phyloP scores from a whole-genome alignment of 2,113 vertebrate species.

The Suncus etruscus region DNA sequence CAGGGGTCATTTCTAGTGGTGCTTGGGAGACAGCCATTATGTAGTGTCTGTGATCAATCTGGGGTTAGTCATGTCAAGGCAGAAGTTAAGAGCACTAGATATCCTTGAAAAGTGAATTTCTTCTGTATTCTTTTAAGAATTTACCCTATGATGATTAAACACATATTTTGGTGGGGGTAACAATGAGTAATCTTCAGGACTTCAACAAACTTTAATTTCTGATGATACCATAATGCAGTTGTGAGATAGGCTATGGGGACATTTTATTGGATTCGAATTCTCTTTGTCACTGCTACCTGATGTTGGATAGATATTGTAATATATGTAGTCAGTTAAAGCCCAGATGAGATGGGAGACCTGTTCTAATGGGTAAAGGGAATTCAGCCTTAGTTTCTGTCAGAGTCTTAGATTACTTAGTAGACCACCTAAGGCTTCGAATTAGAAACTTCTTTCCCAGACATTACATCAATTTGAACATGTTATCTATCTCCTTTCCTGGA shows the following conservation, averaged over 20 bases:
- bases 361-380: not conserved
- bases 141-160: not conserved
- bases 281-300: not conserved
- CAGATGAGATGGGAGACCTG: not conserved
- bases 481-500: not conserved
- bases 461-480: not conserved
- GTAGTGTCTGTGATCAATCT: too few species aligned
- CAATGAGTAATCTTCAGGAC: not conserved
- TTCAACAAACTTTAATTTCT: not conserved
- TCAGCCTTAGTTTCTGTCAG: not conserved
- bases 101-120: not conserved
- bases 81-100: too few species aligned
- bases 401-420: not conserved
- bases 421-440: not conserved
- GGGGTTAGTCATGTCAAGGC: too few species aligned
- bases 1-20: too few species aligned
- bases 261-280: not conserved
- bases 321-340: not conserved
- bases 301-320: not conserved
- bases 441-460: not conserved
- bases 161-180: not conserved
- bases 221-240: not conserved
- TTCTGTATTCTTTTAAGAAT: slow-evolving; percentile 8
- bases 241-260: not conserved
- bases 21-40: too few species aligned